phyloP scores from a whole-genome alignment of 1,140 invertebrate genomes.

The Scylla paramamosain region DNA sequence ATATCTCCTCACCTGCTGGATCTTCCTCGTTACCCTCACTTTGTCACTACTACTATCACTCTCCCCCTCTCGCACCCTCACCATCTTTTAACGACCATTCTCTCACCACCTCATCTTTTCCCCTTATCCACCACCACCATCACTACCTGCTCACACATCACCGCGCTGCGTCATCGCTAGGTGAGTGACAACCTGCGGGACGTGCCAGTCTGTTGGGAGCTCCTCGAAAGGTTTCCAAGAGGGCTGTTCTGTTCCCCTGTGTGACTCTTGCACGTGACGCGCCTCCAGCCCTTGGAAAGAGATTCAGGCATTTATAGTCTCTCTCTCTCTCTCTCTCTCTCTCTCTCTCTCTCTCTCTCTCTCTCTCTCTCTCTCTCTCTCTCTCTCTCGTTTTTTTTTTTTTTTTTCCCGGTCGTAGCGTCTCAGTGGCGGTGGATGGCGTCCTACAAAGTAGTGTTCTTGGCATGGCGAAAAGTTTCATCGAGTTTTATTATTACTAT shows the following conservation, averaged over 20 bases:
- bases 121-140: not conserved
- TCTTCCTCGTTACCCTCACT: not conserved
- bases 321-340: constrained; percentile 47
- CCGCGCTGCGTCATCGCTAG: not conserved
- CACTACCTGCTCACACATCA: not conserved
- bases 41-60: not conserved
- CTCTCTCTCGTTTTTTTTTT: not conserved
- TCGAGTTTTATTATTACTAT: not conserved
- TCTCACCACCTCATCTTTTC: not conserved
- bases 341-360: constrained; percentile 44
- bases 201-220: not conserved
- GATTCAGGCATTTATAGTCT: not conserved
- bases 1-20: not conserved
- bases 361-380: constrained; percentile 18
- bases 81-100: not conserved
- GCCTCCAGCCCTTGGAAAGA: not conserved
- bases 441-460: not conserved
- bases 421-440: not conserved
- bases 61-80: not conserved
- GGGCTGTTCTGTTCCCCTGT: not conserved
- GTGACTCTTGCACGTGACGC: not conserved
- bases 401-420: not conserved
- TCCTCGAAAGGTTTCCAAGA: not conserved
- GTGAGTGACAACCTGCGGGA: not conserved
- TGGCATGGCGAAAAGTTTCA: not conserved